Evolutionary conservation across 64 coral and sea anemone species (phyloP).

Genomic region (Astreopora myriophthalma): DNA sequence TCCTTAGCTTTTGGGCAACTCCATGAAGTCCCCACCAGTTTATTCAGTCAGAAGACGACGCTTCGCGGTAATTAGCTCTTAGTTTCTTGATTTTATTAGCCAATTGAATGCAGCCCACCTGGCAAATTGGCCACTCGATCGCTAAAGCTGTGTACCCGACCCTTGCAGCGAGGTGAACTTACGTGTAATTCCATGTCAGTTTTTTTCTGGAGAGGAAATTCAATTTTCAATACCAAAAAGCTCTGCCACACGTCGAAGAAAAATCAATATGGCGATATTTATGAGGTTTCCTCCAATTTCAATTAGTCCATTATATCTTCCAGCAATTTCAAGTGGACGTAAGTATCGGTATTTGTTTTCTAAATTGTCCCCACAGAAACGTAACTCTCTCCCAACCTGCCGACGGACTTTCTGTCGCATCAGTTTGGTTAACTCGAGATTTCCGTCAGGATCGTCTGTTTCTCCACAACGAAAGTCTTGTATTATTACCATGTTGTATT

Average conservation of each 20-base stretch:
- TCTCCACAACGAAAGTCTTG: background rate
- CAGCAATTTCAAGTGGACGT: background rate
- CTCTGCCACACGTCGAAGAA: background rate
- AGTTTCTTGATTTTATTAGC: too few relatives aligned
- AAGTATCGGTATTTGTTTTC: background rate
- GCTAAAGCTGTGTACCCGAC: too few relatives aligned
- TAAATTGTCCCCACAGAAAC: background rate
- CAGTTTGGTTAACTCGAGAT: background rate
- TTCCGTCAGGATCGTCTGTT: background rate
- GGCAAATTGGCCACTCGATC: too few relatives aligned
- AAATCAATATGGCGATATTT: background rate
- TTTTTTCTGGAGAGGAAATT: background rate
- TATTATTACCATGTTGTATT: background rate
- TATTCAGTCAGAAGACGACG: too few relatives aligned
- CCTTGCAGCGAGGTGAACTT: too few relatives aligned
- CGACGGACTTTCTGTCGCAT: background rate
- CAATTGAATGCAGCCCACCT: too few relatives aligned
- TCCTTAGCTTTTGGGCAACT: too few relatives aligned
- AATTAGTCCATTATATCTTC: background rate
- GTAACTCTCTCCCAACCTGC: conserved; percentile 14
- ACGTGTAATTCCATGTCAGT: too few relatives aligned
- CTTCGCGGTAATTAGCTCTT: too few relatives aligned
- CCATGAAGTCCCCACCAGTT: too few relatives aligned
- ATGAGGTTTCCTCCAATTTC: background rate
- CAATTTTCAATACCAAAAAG: background rate